Evolutionary conservation across 2,888 invertebrate genomes (phyloP), one percentile per base, ranked within the genome.

Genomic region (Petrophora chlorosata): DNA sequence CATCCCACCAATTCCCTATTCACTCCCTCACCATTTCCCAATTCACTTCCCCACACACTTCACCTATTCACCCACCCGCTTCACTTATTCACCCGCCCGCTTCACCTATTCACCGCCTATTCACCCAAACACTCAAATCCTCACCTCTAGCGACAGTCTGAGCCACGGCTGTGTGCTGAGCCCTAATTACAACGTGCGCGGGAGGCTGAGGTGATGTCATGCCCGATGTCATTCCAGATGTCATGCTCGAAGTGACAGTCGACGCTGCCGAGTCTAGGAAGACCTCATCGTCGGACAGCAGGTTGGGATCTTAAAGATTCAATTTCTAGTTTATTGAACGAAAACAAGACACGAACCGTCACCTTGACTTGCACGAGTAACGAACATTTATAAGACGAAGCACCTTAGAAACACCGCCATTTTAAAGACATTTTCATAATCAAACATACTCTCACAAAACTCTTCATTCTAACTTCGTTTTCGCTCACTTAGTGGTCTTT

Each of bases 231-330:
- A 52, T 8, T 0, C 51, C 45, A 8, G 56, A 35, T 52, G 45
- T 38, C 34, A 75, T 59, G 0, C 75, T 75, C 5, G 83, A 82
- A 33, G 73, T 67, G 32, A 70, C 60, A 0, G 81, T 72, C 0
- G 84, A 82, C 38, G 71, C 76, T 13, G 72, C 61, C 12, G 76
- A 72, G 45, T 84, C 85, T 48, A 79, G 63, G 73, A 90, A 90
- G 43, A 88, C 89, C 44, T 90, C 89, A 42, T 87, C 86, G 44
- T 89, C 89, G 0, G 82, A 81, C 8, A 83, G 67, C 35, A 79
- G 72, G 64, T 73, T 70, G 30, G 79, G 78, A 56, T 83, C 83
- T 61, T 45, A 5, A 28, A 40, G 8, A 10, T 15, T 5, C 4
- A 16, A n/a, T n/a, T 16, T 19, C n/a, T 5, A 12, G 15, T 40